Percentiles rank a stretch among this genome's conserved stretches.
Conservation (phyloP, 2,113 vertebrate genomes). For the Sander lucioperca region DNA sequence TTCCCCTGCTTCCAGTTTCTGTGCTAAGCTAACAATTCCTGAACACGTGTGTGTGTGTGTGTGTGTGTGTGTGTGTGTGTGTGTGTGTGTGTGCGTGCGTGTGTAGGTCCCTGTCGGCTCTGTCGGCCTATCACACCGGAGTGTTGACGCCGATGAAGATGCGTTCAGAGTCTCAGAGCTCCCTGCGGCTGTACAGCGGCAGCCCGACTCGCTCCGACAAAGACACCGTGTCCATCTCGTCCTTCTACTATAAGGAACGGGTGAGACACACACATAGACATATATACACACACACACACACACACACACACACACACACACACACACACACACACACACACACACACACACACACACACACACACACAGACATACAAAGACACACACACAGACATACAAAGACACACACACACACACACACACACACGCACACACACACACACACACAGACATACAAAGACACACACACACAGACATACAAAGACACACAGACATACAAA, state of each 20-base stretch:
- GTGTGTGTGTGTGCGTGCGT: not conserved
- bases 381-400: too few species aligned
- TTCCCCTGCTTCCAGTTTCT: too few species aligned
- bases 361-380: too few species aligned
- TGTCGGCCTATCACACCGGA: conserved; percentile 96
- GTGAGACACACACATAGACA: conserved; percentile 79
- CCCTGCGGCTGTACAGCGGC: conserved; percentile 93
- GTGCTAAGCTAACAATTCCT: not conserved
- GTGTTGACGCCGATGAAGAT: conserved; percentile 98
- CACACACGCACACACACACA: too few species aligned
- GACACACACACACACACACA: too few species aligned
- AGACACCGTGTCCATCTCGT: conserved; percentile 97
- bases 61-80: not conserved
- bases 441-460: too few species aligned
- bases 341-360: too few species aligned
- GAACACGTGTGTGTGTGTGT: not conserved
- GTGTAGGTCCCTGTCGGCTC: conserved; percentile 92
- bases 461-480: too few species aligned
- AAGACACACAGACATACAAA: too few species aligned
- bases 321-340: too few species aligned
- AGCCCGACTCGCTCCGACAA: conserved; percentile 96
- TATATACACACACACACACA: too few species aligned
- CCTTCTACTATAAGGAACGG: conserved; percentile 99
- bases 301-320: too few species aligned
- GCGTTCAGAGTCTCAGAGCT: conserved; percentile 92